These are phyloP conservation scores for Probaryconus sp. DNA, from an alignment of 1,140 invertebrate species.

Conservation along the genomic window DNA sequence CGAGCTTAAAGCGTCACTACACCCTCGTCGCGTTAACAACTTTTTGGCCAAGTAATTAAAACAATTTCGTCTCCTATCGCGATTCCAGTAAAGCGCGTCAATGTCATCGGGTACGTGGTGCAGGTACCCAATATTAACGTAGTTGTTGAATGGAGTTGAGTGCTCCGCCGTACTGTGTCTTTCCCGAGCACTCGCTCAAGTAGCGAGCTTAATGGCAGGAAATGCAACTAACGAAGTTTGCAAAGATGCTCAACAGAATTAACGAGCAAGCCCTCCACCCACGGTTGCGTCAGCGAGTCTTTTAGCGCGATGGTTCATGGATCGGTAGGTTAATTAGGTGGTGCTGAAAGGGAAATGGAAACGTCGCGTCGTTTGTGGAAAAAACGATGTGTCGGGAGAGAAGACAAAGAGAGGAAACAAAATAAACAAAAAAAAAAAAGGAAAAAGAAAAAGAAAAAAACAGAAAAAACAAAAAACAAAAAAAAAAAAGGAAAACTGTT, in stretches of 20 bases:
- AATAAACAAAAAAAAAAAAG: not conserved
- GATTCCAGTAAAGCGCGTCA: conserved; percentile 26
- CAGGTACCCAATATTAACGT: conserved; percentile 41
- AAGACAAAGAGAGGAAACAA: conserved; percentile 24
- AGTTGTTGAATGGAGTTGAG: conserved; percentile 51
- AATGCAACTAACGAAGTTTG: conserved; percentile 68
- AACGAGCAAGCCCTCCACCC: conserved; percentile 33
- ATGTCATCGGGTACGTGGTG: conserved; percentile 38
- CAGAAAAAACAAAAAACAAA: conserved; percentile 22
- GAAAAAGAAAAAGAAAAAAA: not conserved
- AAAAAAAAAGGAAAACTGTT: conserved; percentile 2
- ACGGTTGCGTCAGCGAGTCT: conserved; percentile 50
- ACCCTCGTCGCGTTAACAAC: no score
- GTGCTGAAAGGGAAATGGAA: conserved; percentile 50
- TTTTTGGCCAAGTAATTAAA: conserved; percentile 7
- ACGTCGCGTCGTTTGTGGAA: conserved; percentile 17
- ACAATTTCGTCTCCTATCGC: no score
- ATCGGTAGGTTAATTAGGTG: conserved; percentile 66
- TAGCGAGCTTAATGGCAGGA: conserved; percentile 59
- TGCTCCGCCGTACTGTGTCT: conserved; percentile 45
- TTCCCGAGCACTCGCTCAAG: conserved; percentile 52
- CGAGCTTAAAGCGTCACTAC: no score
- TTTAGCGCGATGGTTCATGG: conserved; percentile 46
- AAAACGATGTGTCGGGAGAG: conserved; percentile 5
- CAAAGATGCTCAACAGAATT: conserved; percentile 63